These are phyloP conservation scores for Popillia japonica DNA, from an alignment of 1,140 invertebrate genomes.

Conservation along the genomic window DNA sequence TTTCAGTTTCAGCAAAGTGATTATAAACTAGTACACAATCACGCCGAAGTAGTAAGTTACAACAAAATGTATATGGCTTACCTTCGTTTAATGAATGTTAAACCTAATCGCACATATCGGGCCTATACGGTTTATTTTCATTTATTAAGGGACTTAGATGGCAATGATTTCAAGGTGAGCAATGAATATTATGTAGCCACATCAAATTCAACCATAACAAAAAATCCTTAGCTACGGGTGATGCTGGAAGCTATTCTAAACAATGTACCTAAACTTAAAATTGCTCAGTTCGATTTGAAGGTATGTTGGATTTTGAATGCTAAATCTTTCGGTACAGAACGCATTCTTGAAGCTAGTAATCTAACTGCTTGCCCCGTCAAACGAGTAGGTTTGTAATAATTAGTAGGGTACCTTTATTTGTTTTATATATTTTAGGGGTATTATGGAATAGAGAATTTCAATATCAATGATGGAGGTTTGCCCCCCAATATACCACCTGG, in stretches of 20 bases:
- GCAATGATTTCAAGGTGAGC: background rate
- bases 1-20: background rate
- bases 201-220: background rate
- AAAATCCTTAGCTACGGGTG: background rate
- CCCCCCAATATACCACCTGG: too few relatives aligned
- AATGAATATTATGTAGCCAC: background rate
- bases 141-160: background rate
- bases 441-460: too few relatives aligned
- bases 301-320: background rate
- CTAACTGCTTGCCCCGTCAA: background rate
- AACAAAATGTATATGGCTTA: background rate
- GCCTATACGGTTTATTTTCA: background rate
- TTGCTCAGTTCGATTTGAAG: background rate
- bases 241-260: background rate
- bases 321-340: background rate
- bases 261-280: background rate
- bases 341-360: background rate
- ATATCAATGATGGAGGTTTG: too few relatives aligned
- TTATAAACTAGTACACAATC: background rate
- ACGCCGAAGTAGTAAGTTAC: background rate
- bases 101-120: background rate
- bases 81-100: background rate
- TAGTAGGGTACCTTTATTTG: too few relatives aligned
- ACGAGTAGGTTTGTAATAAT: background rate
- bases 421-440: too few relatives aligned